These are phyloP conservation scores for Anguilla pacifica DNA, from an alignment of 2,797 vertebrate species.

Conservation along the genomic window DNA sequence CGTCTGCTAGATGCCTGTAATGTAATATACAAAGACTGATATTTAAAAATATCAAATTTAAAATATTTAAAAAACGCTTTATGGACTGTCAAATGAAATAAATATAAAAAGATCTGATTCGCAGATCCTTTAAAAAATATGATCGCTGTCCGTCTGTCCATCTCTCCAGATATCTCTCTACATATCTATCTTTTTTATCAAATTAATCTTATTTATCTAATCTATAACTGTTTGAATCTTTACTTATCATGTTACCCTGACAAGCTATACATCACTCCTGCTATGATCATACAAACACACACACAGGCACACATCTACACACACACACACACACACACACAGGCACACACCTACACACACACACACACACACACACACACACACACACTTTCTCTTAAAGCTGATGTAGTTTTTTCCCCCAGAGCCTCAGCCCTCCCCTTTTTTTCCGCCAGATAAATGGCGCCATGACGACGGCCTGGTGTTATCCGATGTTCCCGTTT, in stretches of 20 bases:
- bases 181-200: slow-evolving; percentile 13
- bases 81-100: too few species aligned
- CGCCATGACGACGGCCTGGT: background rate
- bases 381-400: slow-evolving; percentile 16
- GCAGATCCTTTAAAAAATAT: too few species aligned
- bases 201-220: too few species aligned
- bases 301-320: slow-evolving; percentile 1
- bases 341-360: background rate
- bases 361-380: slow-evolving; percentile 11
- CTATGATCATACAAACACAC: background rate
- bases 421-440: background rate
- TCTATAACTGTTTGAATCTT: background rate
- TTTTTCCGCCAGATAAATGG: background rate
- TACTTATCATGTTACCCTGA: background rate
- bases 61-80: too few species aligned
- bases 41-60: too few species aligned
- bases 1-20: too few species aligned
- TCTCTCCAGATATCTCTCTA: background rate
- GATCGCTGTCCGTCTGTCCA: too few species aligned
- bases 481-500: background rate
- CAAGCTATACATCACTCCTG: background rate
- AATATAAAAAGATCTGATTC: too few species aligned
- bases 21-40: too few species aligned
- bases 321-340: background rate
- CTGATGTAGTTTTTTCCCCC: slow-evolving; percentile 23